These are phyloP conservation scores for Metalampra italica DNA, from an alignment of 2,888 invertebrate genomes.

Conservation along the genomic window DNA sequence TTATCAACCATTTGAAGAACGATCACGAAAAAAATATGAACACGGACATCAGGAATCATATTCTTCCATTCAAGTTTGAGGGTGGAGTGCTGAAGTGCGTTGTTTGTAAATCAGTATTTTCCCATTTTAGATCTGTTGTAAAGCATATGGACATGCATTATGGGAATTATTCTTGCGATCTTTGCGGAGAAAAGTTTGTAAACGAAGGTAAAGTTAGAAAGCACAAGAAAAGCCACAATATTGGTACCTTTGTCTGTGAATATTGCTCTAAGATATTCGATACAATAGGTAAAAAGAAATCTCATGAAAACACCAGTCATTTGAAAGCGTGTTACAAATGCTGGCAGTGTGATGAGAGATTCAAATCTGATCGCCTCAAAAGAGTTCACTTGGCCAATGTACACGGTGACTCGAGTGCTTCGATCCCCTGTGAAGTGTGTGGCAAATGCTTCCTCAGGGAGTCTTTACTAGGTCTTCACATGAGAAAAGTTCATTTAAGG, in stretches of 20 bases:
- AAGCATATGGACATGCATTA: constrained; percentile 49
- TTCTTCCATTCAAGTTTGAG: constrained; percentile 39
- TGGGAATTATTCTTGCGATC: constrained; percentile 40
- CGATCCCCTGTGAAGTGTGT: constrained; percentile 45
- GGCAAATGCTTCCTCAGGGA: constrained; percentile 43
- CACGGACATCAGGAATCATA: constrained; percentile 31
- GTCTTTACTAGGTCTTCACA: constrained; percentile 36
- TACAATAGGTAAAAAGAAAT: constrained; percentile 19
- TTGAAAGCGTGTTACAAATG: constrained; percentile 38
- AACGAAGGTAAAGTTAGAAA: neutral
- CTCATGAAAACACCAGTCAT: constrained; percentile 17
- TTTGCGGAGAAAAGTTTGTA: constrained; percentile 29
- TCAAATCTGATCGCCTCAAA: constrained; percentile 45
- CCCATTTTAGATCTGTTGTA: constrained; percentile 26
- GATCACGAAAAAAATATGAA: constrained; percentile 25
- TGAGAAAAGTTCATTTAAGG: constrained; percentile 45
- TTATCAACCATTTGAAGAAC: constrained; percentile 13
- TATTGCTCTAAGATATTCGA: constrained; percentile 43
- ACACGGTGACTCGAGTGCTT: constrained; percentile 40
- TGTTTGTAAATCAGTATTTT: constrained; percentile 20
- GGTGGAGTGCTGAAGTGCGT: constrained; percentile 22
- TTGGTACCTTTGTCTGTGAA: constrained; percentile 40
- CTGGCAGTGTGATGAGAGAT: constrained; percentile 35
- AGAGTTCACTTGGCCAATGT: constrained; percentile 43
- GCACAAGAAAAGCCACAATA: constrained; percentile 24